Evolutionary conservation across 1,140 invertebrate species (phyloP), one percentile per base, ranked within the genome.

Genomic region (Xylocopa sonorina): DNA sequence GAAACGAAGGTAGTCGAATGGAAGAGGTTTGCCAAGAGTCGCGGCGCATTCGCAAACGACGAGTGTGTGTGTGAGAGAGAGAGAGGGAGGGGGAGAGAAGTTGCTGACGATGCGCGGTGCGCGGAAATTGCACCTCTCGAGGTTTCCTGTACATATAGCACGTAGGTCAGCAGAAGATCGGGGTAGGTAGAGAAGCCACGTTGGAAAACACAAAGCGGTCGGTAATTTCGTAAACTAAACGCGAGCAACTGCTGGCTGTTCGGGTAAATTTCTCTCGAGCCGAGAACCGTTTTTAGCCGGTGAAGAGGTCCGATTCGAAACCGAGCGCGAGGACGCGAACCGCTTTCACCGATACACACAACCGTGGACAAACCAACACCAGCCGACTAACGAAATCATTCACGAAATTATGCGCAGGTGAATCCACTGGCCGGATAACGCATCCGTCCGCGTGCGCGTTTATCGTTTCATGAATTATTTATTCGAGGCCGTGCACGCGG

Each of bases 61-160:
- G 50, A 43, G 57, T 55, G 69, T 53, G 81, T 63, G 32, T 27
- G 64, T 34, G 32, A 76, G 67, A 83, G 72, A 72, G 78, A 48
- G 21, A 60, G 67, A 80, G 60, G 62, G 72, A 73, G 76, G 57
- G 24, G n/a, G 76, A 67, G 53, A 67, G 69, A 83, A 84, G 29
- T 68, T 64, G 81, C 83, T 84, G 83, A 84, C 81, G 71, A 71
- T 21, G 67, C 81, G n/a, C n/a, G n/a, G n/a, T 63, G 77, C 72
- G 48, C 69, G 55, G 71, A 82, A 80, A 83, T 66, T 71, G 41
- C n/a, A n/a, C n/a, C 69, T 63, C 77, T 53, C 64, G 41, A 66
- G 66, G 64, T 68, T 83, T 83, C 64, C 77, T 83, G 72, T 60
- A 77, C 80, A 68, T n/a, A n/a, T n/a, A n/a, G n/a, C 77, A 67